phyloP scores from a whole-genome alignment of 2,113 vertebrate genomes.

The Lamprologus tigripictilis region DNA sequence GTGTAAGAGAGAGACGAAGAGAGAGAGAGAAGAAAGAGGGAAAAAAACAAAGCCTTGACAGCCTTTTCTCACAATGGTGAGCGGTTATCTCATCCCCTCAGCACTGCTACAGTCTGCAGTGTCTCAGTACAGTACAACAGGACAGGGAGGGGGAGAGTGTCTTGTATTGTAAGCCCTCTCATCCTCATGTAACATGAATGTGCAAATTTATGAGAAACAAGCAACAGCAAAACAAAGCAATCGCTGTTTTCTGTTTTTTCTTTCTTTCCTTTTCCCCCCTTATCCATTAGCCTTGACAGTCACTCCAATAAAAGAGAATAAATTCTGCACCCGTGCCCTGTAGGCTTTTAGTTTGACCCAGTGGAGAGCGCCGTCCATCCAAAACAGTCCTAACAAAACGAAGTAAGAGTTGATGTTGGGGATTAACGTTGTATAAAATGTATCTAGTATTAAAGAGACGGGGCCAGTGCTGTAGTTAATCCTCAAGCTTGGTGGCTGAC shows the following conservation, averaged over 20 bases:
- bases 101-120: conserved; percentile 46
- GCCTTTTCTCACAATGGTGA: conserved; percentile 58
- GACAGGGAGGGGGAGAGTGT: conserved; percentile 23
- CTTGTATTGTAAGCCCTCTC: conserved; percentile 43
- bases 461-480: conserved; percentile 50
- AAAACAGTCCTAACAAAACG: conserved; percentile 42
- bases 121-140: conserved; percentile 42
- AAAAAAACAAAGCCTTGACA: conserved; percentile 52
- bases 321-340: neutral
- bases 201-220: conserved; percentile 49
- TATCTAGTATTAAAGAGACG: conserved; percentile 54
- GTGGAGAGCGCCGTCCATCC: conserved; percentile 25
- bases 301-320: neutral
- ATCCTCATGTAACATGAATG: conserved; percentile 52
- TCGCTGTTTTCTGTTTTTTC: neutral
- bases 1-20: neutral
- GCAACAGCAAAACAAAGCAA: neutral
- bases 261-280: rapidly evolving
- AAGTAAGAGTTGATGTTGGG: conserved; percentile 21
- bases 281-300: conserved; percentile 20
- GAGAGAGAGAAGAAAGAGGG: neutral
- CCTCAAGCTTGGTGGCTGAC: conserved; percentile 49
- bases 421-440: conserved; percentile 64
- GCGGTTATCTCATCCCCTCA: conserved; percentile 58
- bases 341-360: neutral